These are phyloP conservation scores for Cottoperca gobio DNA, from an alignment of 2,797 vertebrate genomes.

Conservation along the genomic window DNA sequence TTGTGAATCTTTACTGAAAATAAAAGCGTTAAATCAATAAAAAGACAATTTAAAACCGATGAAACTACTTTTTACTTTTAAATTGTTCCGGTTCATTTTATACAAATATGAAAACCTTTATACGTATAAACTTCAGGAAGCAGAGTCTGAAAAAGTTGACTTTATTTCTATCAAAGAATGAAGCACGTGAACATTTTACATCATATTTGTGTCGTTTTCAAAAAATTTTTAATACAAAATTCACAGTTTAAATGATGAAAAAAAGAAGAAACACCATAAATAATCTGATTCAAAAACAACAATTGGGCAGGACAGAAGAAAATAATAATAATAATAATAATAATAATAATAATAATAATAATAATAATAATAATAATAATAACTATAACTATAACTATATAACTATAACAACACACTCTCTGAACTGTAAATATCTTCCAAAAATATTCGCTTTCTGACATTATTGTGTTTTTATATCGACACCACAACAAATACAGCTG, in stretches of 20 bases:
- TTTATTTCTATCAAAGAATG: conserved; percentile 79
- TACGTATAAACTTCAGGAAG: too few relatives aligned
- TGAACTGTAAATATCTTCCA: too few relatives aligned
- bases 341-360: too few relatives aligned
- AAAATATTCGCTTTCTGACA: conserved; percentile 12
- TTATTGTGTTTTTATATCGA: conserved; percentile 1
- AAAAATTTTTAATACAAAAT: conserved; percentile 73
- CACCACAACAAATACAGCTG: background rate
- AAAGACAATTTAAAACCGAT: too few relatives aligned
- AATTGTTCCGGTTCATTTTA: too few relatives aligned
- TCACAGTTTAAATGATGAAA: conserved; percentile 80
- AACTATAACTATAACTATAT: too few relatives aligned
- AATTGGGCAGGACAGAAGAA: conserved; percentile 29
- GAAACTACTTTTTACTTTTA: too few relatives aligned
- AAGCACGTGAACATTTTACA: conserved; percentile 63
- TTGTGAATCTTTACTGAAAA: too few relatives aligned
- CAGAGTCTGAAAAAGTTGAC: conserved; percentile 67
- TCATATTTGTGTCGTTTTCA: conserved; percentile 23
- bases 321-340: background rate
- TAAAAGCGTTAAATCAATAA: too few relatives aligned
- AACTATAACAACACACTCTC: too few relatives aligned
- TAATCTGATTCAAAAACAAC: conserved; percentile 61
- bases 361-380: too few relatives aligned
- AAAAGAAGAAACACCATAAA: conserved; percentile 65
- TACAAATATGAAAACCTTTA: too few relatives aligned